A percentile compares a stretch with the other conserved stretches of the same genome.
These are phyloP conservation scores for Caenorhabditis panamensis DNA, from an alignment of 2,888 invertebrate genomes.

Conservation along the genomic window DNA sequence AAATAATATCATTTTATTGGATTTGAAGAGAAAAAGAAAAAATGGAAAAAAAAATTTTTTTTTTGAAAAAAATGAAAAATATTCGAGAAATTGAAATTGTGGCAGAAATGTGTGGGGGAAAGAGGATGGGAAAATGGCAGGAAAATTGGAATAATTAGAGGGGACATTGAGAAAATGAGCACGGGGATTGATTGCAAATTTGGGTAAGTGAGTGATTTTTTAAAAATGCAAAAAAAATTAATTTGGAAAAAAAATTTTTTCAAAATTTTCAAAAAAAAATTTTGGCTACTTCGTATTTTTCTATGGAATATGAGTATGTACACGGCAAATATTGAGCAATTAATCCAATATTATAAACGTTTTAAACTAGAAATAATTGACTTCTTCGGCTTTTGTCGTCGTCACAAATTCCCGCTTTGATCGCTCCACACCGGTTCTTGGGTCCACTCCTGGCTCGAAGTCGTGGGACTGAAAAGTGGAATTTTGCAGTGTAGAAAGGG, in stretches of 20 bases:
- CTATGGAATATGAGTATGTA: conserved; percentile 15
- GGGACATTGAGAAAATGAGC: conserved; percentile 29
- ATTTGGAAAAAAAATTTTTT: background rate
- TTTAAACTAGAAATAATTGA: conserved; percentile 68
- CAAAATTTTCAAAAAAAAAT: too few species aligned
- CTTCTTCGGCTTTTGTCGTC: conserved; percentile 72
- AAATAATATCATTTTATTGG: too few species aligned
- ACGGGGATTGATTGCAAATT: conserved; percentile 55
- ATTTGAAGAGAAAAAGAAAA: background rate
- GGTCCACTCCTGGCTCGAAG: conserved; percentile 72
- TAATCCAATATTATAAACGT: background rate
- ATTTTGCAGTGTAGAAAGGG: too few species aligned
- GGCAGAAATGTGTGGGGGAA: conserved; percentile 16
- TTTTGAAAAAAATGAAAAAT: conserved; percentile 7
- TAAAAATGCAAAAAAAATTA: background rate
- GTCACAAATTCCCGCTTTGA: conserved; percentile 70
- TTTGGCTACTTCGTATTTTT: conserved; percentile 47
- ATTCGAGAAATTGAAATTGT: background rate
- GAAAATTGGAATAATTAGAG: conserved; percentile 13
- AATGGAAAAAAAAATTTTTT: background rate
- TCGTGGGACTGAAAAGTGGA: conserved; percentile 69
- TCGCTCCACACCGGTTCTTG: conserved; percentile 71
- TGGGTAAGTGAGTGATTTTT: background rate
- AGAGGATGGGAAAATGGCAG: conserved; percentile 11
- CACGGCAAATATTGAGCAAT: conserved; percentile 23